Conservation (phyloP, 1,140 invertebrate species). For the Nasonia longicornis region DNA sequence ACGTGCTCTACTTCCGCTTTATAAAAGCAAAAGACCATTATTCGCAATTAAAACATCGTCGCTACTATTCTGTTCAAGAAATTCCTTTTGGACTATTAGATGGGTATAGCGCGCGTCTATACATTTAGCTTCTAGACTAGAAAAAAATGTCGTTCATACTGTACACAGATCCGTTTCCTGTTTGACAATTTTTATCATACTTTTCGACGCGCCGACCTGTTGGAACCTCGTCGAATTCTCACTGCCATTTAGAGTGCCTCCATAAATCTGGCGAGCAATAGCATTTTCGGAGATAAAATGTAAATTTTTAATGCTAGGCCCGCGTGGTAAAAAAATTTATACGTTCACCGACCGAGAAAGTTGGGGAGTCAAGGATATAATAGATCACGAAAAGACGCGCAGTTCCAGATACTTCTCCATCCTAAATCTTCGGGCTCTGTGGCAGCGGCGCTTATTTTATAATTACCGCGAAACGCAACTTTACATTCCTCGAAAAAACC, state of each 20-base stretch:
- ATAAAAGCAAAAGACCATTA: not conserved
- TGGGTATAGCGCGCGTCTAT: too few relatives aligned
- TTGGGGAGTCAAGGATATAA: constrained; percentile 17
- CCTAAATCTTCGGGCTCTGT: constrained; percentile 48
- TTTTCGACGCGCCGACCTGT: not conserved
- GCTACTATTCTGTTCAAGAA: not conserved
- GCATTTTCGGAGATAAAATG: constrained; percentile 41
- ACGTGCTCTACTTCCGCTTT: constrained; percentile 4
- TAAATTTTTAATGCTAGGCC: constrained; percentile 32
- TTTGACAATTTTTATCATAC: constrained; percentile 33
- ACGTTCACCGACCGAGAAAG: not conserved
- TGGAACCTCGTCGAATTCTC: constrained; percentile 17
- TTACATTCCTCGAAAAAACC: constrained; percentile 18
- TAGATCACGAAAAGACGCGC: constrained; percentile 22
- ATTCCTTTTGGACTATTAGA: too few relatives aligned
- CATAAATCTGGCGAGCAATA: constrained; percentile 38
- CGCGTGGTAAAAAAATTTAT: not conserved
- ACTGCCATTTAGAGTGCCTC: not conserved
- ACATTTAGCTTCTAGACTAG: not conserved
- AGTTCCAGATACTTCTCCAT: constrained; percentile 48
- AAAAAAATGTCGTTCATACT: not conserved
- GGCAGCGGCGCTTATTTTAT: constrained; percentile 29
- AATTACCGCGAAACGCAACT: constrained; percentile 36
- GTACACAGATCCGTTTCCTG: not conserved
- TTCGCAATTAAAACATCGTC: not conserved